These are phyloP conservation scores for Cynodonichthys magdalenae DNA, from an alignment of 2,797 vertebrate species.

Conservation along the genomic window DNA sequence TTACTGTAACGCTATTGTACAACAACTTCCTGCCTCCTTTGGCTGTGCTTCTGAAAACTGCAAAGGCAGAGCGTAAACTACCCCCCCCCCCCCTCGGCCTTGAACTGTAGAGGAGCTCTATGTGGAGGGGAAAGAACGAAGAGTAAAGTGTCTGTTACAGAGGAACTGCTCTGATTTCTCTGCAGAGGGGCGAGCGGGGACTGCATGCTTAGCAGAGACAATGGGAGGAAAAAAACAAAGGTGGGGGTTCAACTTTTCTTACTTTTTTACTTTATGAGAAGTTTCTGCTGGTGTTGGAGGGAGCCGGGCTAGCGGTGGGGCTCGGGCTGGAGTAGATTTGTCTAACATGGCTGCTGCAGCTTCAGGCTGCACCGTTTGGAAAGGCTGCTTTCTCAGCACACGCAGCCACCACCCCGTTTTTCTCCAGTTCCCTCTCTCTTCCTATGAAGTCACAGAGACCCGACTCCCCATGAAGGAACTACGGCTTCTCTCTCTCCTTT, in stretches of 20 bases:
- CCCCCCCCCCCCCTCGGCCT: slow-evolving; percentile 48
- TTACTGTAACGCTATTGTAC: slow-evolving; percentile 89
- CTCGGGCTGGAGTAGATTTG: slow-evolving; percentile 40
- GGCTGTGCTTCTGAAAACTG: slow-evolving; percentile 74
- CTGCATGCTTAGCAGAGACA: slow-evolving; percentile 64
- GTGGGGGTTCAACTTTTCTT: slow-evolving; percentile 75
- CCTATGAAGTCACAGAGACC: slow-evolving; percentile 21
- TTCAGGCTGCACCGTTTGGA: slow-evolving; percentile 53
- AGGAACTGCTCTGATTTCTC: slow-evolving; percentile 66
- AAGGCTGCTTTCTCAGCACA: slow-evolving; percentile 56
- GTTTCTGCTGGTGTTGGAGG: slow-evolving; percentile 51
- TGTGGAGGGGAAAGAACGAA: slow-evolving; percentile 61
- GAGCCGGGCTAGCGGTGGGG: slow-evolving; percentile 31
- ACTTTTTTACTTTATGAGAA: slow-evolving; percentile 53
- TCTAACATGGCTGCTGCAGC: slow-evolving; percentile 67
- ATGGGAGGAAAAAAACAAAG: slow-evolving; percentile 57
- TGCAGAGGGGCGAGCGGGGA: slow-evolving; percentile 63
- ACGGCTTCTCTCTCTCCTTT: slow-evolving; percentile 23
- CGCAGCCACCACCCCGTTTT: slow-evolving; percentile 54
- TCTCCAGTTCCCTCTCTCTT: slow-evolving; percentile 42
- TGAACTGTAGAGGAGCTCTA: slow-evolving; percentile 60
- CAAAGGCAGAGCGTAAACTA: slow-evolving; percentile 69
- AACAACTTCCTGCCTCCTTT: slow-evolving; percentile 82
- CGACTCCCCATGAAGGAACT: slow-evolving; percentile 24
- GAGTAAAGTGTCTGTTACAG: slow-evolving; percentile 62